Percentiles rank a stretch among this genome's conserved stretches.
phyloP scores from a whole-genome alignment of 1,140 invertebrate genomes.

The Lepidurus couesii region DNA sequence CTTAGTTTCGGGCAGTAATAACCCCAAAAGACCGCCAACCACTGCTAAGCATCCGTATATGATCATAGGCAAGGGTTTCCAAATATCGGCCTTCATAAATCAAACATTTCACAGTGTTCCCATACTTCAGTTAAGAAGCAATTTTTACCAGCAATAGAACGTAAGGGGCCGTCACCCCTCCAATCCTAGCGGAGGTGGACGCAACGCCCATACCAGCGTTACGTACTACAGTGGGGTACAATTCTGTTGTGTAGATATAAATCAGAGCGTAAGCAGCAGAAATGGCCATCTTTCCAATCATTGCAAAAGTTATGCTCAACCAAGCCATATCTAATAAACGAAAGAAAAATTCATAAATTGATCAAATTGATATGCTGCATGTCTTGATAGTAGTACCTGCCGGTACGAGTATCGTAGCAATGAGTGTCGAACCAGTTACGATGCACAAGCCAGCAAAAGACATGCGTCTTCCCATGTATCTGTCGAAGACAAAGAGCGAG shows the following conservation, averaged over 20 bases:
- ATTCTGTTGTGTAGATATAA: constrained; percentile 40
- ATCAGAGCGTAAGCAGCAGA: constrained; percentile 44
- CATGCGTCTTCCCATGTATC: constrained; percentile 27
- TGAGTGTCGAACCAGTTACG: constrained; percentile 22
- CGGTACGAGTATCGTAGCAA: constrained; percentile 26
- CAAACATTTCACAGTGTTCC: neutral
- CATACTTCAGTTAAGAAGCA: neutral
- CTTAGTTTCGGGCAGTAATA: constrained; percentile 40
- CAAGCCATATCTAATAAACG: constrained; percentile 28
- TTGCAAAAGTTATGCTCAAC: constrained; percentile 38
- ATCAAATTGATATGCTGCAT: neutral
- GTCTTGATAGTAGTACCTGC: constrained; percentile 1
- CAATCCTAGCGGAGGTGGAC: constrained; percentile 29
- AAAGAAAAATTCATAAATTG: neutral
- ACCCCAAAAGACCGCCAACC: constrained; percentile 34
- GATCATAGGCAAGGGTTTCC: constrained; percentile 26
- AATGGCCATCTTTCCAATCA: constrained; percentile 46
- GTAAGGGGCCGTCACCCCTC: constrained; percentile 32
- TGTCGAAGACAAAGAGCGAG: constrained; percentile 32
- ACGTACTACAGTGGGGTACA: constrained; percentile 33
- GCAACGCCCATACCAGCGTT: constrained; percentile 27
- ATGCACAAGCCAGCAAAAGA: constrained; percentile 24
- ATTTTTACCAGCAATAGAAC: constrained; percentile 29
- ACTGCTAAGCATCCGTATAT: constrained; percentile 38
- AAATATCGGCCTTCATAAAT: neutral